Evolutionary conservation across 1,140 invertebrate genomes (phyloP).

Genomic region (Zaprionus kolodkinae): DNA sequence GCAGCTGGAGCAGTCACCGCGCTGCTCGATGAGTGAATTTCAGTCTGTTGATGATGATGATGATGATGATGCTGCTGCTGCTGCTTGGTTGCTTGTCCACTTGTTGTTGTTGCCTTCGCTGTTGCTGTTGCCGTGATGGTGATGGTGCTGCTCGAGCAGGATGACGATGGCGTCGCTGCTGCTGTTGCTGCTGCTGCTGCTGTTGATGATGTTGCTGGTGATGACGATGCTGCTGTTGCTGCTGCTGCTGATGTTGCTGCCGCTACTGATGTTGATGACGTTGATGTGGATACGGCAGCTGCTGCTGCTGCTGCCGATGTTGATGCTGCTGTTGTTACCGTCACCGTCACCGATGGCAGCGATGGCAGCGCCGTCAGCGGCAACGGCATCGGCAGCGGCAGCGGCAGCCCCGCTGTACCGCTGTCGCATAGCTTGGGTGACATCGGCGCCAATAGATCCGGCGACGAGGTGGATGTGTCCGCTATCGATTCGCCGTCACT

Average conservation of each 20-base stretch:
- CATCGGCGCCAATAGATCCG: constrained; percentile 90
- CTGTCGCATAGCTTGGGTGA: constrained; percentile 89
- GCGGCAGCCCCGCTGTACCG: constrained; percentile 71
- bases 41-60: constrained; percentile 70
- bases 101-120: constrained; percentile 33
- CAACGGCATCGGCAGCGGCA: constrained; percentile 64
- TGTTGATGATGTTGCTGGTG: constrained; percentile 27
- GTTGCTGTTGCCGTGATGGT: constrained; percentile 33
- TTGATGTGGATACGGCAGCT: constrained; percentile 46
- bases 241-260: constrained; percentile 44
- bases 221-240: constrained; percentile 34
- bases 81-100: constrained; percentile 59
- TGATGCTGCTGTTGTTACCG: constrained; percentile 45
- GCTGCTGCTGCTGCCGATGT: constrained; percentile 32
- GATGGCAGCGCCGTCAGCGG: constrained; percentile 46
- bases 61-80: constrained; percentile 32
- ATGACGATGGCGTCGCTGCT: constrained; percentile 31
- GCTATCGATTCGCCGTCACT: constrained; percentile 97
- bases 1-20: constrained; percentile 67
- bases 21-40: constrained; percentile 78
- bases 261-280: constrained; percentile 50
- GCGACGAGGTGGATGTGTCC: constrained; percentile 94
- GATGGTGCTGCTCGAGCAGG: constrained; percentile 54
- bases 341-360: constrained; percentile 47
- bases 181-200: constrained; percentile 31